Evolutionary conservation across 30 jellyfish, hydroid and myxozoan genomes (phyloP).

Genomic region (Haliclystus octoradiatus): DNA sequence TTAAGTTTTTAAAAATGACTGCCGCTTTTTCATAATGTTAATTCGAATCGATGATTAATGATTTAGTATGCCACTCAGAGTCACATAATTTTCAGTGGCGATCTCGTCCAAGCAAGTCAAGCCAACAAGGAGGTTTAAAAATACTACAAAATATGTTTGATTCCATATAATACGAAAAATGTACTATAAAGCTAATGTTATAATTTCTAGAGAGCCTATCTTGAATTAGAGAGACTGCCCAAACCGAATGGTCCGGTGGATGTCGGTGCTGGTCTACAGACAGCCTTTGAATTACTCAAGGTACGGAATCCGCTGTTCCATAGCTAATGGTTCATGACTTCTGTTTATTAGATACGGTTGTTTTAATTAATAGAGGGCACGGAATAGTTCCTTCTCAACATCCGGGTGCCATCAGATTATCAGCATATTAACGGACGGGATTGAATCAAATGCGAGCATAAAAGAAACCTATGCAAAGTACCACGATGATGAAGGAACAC

Average conservation of each 20-base stretch:
- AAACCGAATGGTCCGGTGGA: conserved; percentile 29
- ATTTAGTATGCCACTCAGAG: neutral
- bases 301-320: neutral
- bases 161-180: too few relatives aligned
- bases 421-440: conserved; percentile 40
- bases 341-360: neutral
- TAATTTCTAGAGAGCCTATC: conserved; percentile 10
- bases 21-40: too few relatives aligned
- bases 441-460: conserved; percentile 30
- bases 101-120: conserved; percentile 44
- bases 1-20: too few relatives aligned
- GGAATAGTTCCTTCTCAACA: conserved; percentile 36
- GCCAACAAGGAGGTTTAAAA: conserved; percentile 24
- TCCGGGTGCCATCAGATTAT: conserved; percentile 65
- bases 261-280: conserved; percentile 23
- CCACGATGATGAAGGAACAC: conserved; percentile 29
- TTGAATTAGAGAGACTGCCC: conserved; percentile 12
- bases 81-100: neutral
- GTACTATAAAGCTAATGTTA: too few relatives aligned
- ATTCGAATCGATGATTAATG: too few relatives aligned
- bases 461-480: conserved; percentile 17
- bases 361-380: conserved; percentile 25
- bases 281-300: conserved; percentile 29
- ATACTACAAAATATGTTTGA: neutral
- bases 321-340: neutral